Percentiles rank a stretch among this genome's conserved stretches.
Evolutionary conservation across 2,797 vertebrate species (phyloP).

Genomic region (Megalops cyprinoides): DNA sequence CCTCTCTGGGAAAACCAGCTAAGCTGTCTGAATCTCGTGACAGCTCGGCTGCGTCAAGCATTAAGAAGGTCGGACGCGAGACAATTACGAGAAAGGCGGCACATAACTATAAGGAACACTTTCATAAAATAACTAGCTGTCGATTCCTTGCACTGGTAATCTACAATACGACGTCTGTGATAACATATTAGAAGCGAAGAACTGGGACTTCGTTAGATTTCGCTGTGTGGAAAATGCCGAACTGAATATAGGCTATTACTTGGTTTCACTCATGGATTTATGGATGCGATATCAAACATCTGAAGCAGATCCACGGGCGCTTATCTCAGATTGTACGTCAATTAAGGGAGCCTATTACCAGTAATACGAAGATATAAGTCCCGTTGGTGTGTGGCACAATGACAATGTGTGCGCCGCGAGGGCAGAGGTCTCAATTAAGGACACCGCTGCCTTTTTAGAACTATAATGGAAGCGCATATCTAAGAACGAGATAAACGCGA

Average conservation of each 20-base stretch:
- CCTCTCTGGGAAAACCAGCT: background rate
- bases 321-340: constrained; percentile 15
- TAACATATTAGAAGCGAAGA: background rate
- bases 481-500: background rate
- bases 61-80: constrained; percentile 36
- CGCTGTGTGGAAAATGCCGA: background rate
- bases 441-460: background rate
- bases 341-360: background rate
- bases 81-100: no score
- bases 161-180: background rate
- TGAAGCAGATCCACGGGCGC: background rate
- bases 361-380: background rate
- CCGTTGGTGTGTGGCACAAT: background rate
- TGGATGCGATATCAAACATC: background rate
- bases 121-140: background rate
- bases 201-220: background rate
- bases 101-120: background rate
- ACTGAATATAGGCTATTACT: background rate
- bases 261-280: background rate
- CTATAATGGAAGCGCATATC: background rate
- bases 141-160: background rate
- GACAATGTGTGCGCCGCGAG: background rate
- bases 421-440: background rate
- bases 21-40: constrained; percentile 7
- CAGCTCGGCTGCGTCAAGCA: constrained; percentile 32